phyloP scores from a whole-genome alignment of 2,797 vertebrate genomes.

The Iguana delicatissima region DNA sequence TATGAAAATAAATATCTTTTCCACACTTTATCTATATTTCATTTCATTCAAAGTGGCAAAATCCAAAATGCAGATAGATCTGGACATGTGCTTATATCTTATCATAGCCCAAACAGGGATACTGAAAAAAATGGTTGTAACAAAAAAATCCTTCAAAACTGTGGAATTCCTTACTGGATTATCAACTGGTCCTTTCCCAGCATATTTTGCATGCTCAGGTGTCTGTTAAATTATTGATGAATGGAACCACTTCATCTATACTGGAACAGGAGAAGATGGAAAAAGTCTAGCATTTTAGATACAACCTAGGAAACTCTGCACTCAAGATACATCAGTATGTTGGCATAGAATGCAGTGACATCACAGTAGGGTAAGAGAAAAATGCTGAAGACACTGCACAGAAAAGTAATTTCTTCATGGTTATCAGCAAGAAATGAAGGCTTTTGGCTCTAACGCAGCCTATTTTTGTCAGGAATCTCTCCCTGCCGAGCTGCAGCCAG shows the following conservation, averaged over 20 bases:
- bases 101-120: background rate
- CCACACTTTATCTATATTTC: conserved; percentile 34
- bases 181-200: background rate
- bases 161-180: background rate
- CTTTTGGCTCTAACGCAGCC: no score
- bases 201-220: background rate
- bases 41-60: conserved; percentile 24
- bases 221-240: background rate
- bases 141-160: background rate
- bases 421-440: no score
- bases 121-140: background rate
- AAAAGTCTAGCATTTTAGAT: background rate
- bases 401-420: no score
- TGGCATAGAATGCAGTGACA: no score
- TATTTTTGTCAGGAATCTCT: no score
- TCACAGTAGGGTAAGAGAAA: no score
- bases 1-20: conserved; percentile 54
- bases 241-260: background rate
- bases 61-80: background rate
- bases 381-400: no score
- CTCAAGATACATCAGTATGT: no score
- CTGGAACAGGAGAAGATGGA: background rate
- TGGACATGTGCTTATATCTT: background rate
- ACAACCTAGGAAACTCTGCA: background rate
- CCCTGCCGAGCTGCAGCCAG: no score